Evolutionary conservation across 2,113 vertebrate genomes (phyloP), one percentile per base, ranked within the genome.

Genomic region (Castor canadensis): DNA sequence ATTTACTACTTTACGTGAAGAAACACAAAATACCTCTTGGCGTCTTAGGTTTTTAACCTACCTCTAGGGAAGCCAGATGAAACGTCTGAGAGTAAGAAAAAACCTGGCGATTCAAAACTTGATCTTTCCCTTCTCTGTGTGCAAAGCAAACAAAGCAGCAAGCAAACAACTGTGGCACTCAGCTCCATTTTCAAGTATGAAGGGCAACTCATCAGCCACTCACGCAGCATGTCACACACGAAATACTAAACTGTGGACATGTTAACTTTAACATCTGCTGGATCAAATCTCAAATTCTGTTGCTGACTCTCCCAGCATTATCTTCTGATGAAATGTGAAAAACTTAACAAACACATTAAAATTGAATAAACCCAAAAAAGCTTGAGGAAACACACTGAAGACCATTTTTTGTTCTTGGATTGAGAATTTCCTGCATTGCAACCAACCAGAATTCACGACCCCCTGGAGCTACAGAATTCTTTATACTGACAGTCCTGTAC

Each of bases 311-410:
- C n/a, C 77, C 76, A 54, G 92, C 89, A 64, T 45, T 49, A 72
- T 56, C 91, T 69, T 95, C 92, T 73, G 93, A 89, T 15, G 69
- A 80, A 91, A 90, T 45, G 38, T n/a, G 24, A 82, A 96, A 89
- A 91, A n/a, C 4, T 38, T 40, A 80, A 79, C 45, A 87, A 38
- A 75, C 2, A 45, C 38, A 10, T 3, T 54, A 83, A 86, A 87
- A 93, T 30, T 7, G 47, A 90, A 84, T 26, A 58, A 93, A 35
- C 35, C 15, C 32, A 35, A 3, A 88, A 66, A 64, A 0, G 30
- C 66, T 45, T 49, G n/a, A 75, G 83, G 69, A 72, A 40, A 40
- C 71, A n/a, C 3, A 45, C 64, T 54, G 4, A 20, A 64, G 69
- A 64, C 17, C 22, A 66, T 67, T 43, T 38, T 62, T 82, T 72